These are phyloP conservation scores for Pionites leucogaster DNA, from an alignment of 2,113 vertebrate genomes.

Conservation along the genomic window DNA sequence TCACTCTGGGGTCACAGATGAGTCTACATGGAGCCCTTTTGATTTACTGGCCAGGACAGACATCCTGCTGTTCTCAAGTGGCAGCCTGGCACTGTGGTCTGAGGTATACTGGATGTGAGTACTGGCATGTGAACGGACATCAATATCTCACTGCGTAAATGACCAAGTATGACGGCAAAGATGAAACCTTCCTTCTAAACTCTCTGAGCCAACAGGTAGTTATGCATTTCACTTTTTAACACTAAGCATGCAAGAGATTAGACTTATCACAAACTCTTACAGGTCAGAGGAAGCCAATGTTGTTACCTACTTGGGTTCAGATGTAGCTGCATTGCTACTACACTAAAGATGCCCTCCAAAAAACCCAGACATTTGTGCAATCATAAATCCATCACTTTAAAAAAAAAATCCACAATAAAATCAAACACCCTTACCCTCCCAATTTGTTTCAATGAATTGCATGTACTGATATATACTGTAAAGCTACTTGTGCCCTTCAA, in stretches of 20 bases:
- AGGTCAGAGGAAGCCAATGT: not conserved
- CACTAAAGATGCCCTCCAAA: not conserved
- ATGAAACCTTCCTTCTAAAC: not conserved
- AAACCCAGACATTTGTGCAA: not conserved
- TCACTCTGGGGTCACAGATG: not conserved
- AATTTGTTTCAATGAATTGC: not conserved
- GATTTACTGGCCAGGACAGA: not conserved
- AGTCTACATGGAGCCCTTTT: rapidly evolving
- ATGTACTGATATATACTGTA: not conserved
- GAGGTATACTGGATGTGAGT: no score
- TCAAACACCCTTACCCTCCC: not conserved
- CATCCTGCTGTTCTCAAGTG: not conserved
- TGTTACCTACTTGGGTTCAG: not conserved
- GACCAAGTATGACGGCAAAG: rapidly evolving
- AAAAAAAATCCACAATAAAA: not conserved
- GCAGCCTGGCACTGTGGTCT: not conserved
- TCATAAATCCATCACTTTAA: not conserved
- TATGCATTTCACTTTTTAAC: not conserved
- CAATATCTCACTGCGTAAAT: not conserved
- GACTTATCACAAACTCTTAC: not conserved
- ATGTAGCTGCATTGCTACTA: not conserved
- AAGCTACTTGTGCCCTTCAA: not conserved
- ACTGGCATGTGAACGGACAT: rapidly evolving
- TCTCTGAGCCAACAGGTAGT: not conserved
- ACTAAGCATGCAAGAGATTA: not conserved